These are phyloP conservation scores for Scyliorhinus canicula DNA, from an alignment of 2,797 vertebrate genomes.

Conservation along the genomic window DNA sequence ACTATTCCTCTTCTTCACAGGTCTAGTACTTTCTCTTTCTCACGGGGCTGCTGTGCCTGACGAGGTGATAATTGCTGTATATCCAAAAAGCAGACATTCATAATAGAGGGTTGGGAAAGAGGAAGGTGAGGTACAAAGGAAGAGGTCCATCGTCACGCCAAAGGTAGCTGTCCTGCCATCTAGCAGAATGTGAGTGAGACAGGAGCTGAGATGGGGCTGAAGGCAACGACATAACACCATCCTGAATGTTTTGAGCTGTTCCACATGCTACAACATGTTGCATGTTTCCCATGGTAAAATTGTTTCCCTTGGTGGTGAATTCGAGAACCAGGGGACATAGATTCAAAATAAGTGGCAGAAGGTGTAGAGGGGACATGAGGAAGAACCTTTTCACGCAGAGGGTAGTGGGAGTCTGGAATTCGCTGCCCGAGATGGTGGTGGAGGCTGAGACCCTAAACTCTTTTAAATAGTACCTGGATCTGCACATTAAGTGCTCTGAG, in stretches of 20 bases:
- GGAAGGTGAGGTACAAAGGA: not conserved
- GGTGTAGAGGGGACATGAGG: no score
- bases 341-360: no score
- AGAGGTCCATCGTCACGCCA: not conserved
- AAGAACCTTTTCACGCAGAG: no score
- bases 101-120: not conserved
- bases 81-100: not conserved
- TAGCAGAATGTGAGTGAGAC: not conserved
- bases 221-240: not conserved
- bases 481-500: no score
- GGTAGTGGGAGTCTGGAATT: no score
- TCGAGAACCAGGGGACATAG: no score
- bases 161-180: not conserved
- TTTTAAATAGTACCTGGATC: no score
- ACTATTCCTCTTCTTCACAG: not conserved
- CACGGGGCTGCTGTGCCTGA: not conserved
- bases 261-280: no score
- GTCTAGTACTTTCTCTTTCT: not conserved
- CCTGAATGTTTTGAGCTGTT: not conserved
- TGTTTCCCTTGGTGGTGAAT: no score
- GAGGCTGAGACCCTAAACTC: no score
- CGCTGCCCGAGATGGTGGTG: no score
- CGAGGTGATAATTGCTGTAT: not conserved
- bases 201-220: not conserved
- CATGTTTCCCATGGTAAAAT: no score